Conservation (phyloP, 2,888 invertebrate genomes). For the Calameuta filiformis region DNA sequence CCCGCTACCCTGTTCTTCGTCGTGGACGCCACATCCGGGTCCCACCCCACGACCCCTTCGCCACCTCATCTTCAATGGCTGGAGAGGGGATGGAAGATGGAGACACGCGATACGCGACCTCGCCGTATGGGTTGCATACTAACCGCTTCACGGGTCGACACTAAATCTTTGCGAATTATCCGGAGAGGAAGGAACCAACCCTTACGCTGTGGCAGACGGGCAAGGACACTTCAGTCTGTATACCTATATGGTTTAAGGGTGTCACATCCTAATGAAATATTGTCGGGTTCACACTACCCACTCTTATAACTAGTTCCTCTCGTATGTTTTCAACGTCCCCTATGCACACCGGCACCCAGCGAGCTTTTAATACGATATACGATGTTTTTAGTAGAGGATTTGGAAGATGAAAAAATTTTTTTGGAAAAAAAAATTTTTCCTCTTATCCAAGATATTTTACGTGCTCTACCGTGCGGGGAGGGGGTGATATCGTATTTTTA, state of each 20-base stretch:
- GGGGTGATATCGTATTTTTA: neutral
- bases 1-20: neutral
- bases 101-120: conserved; percentile 28
- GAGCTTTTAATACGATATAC: neutral
- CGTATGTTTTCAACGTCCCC: neutral
- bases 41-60: conserved; percentile 7
- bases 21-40: neutral
- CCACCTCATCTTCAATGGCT: neutral
- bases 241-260: neutral
- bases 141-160: conserved; percentile 44
- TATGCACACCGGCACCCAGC: neutral
- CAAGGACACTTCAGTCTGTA: neutral
- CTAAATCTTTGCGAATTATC: conserved; percentile 50
- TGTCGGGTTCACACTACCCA: neutral
- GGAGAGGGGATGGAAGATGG: conserved; percentile 18
- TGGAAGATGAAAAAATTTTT: no score
- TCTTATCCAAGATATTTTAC: no score
- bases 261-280: conserved; percentile 5
- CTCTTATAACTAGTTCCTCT: neutral
- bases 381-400: neutral
- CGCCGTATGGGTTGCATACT: conserved; percentile 47
- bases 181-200: conserved; percentile 8
- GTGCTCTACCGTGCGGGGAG: no score
- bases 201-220: conserved; percentile 1
- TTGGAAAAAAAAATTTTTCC: no score